A percentile compares a stretch with the other conserved stretches of the same genome.
Conservation (phyloP, 1,140 invertebrate species). For the Pteromalus puparum region DNA sequence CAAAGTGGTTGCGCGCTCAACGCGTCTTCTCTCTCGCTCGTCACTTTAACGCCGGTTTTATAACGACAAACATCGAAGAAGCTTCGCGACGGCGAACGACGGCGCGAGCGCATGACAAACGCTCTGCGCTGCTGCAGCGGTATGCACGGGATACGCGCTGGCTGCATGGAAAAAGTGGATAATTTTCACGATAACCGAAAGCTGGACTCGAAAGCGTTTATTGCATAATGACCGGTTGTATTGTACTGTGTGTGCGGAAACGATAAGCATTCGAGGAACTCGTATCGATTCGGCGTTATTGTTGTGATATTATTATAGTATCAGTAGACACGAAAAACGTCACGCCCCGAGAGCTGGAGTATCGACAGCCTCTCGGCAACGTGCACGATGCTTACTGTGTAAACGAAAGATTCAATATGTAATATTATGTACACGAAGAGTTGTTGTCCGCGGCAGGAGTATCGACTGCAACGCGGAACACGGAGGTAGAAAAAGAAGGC, state of each 20-base stretch:
- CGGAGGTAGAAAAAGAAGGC: constrained; percentile 43
- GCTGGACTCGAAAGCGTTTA: neutral
- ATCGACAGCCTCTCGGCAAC: constrained; percentile 64
- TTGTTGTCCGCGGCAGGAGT: constrained; percentile 49
- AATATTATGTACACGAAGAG: constrained; percentile 12
- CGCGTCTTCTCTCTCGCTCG: neutral
- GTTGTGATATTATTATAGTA: neutral
- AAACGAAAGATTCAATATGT: constrained; percentile 20
- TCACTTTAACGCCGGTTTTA: constrained; percentile 17
- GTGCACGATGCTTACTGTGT: constrained; percentile 35
- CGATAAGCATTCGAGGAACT: constrained; percentile 10
- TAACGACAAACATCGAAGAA: neutral
- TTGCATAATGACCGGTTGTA: neutral
- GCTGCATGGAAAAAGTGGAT: neutral
- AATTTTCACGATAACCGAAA: constrained; percentile 5
- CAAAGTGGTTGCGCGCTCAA: constrained; percentile 50
- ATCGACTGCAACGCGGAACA: constrained; percentile 49
- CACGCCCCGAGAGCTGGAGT: constrained; percentile 65
- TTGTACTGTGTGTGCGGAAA: neutral
- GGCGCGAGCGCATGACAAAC: too few species aligned
- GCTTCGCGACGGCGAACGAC: neutral
- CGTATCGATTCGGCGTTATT: neutral
- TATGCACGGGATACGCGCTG: too few species aligned
- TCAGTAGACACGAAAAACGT: constrained; percentile 19
- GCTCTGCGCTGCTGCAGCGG: too few species aligned